Evolutionary conservation across 2,113 vertebrate genomes (phyloP).

Genomic region (Mirza zaza): DNA sequence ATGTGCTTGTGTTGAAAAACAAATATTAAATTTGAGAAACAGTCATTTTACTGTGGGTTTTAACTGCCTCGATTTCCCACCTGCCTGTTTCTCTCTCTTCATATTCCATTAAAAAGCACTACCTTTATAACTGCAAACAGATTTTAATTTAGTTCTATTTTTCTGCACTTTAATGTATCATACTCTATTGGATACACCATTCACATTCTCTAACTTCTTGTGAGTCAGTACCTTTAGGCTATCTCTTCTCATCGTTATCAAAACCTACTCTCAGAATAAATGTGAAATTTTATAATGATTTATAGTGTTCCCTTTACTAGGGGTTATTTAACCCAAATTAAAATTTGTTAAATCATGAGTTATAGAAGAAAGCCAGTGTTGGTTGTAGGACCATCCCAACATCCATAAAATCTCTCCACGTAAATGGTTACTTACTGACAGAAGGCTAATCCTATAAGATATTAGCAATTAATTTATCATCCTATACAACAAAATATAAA

Average conservation of each 20-base stretch:
- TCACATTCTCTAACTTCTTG: background rate
- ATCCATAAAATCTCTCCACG: background rate
- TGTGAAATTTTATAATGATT: background rate
- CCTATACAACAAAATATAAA: background rate
- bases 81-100: background rate
- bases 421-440: background rate
- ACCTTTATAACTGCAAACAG: background rate
- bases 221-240: background rate
- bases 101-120: background rate
- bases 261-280: background rate
- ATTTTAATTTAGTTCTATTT: background rate
- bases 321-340: background rate
- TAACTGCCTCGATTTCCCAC: background rate
- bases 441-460: background rate
- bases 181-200: background rate
- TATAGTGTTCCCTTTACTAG: background rate
- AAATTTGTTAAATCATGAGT: background rate
- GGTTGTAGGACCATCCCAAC: background rate
- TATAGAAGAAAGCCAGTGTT: background rate
- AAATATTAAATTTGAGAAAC: slow-evolving; percentile 53
- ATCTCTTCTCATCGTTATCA: background rate
- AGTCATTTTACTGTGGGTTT: background rate
- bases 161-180: background rate
- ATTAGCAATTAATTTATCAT: background rate
- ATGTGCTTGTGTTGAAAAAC: slow-evolving; percentile 36